phyloP scores from a whole-genome alignment of 2,113 vertebrate genomes.

The human region DNA sequence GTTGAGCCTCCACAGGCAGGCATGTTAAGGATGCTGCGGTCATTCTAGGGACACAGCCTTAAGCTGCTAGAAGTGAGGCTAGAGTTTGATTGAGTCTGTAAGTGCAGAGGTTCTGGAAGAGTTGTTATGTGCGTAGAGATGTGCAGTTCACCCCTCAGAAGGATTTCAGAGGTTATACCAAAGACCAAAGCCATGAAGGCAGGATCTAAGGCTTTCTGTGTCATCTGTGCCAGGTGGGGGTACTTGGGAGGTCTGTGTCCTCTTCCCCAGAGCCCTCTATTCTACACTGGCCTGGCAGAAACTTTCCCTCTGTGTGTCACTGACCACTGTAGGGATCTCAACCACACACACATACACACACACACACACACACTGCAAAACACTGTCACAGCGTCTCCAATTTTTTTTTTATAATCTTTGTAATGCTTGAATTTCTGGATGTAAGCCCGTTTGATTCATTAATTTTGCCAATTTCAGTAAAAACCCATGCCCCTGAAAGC shows the following conservation, averaged over 20 bases:
- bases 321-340: too few species aligned
- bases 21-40: rapidly evolving
- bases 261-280: too few species aligned
- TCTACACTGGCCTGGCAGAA: too few species aligned
- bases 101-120: background rate
- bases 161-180: background rate
- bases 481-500: background rate
- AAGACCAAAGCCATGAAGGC: background rate
- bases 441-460: background rate
- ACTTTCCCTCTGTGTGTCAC: too few species aligned
- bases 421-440: background rate
- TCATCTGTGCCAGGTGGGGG: rapidly evolving
- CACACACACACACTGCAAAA: background rate
- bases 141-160: background rate
- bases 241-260: too few species aligned
- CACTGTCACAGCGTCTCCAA: too few species aligned
- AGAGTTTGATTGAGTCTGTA: too few species aligned
- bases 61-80: background rate
- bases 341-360: too few species aligned
- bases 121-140: rapidly evolving
- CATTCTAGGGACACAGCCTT: too few species aligned
- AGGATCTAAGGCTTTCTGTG: background rate
- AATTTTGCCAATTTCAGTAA: background rate
- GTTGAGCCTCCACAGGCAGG: background rate
- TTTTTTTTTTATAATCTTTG: background rate